Evolutionary conservation across 1,140 invertebrate genomes (phyloP).

Genomic region (Andricus grossulariae): DNA sequence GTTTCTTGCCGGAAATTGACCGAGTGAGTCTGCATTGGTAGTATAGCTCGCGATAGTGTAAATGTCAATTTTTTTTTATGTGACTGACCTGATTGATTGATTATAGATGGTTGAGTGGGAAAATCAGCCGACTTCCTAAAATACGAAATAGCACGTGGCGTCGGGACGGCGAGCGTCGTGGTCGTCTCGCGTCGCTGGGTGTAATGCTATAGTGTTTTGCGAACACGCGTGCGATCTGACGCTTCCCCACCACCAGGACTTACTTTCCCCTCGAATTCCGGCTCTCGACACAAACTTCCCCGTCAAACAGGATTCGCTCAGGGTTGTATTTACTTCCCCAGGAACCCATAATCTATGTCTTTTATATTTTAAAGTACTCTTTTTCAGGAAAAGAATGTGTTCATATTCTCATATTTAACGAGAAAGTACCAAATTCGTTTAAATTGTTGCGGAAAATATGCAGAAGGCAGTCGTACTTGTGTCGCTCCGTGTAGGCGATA

Average conservation of each 20-base stretch:
- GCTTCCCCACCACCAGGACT: conserved; percentile 34
- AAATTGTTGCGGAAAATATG: too few species aligned
- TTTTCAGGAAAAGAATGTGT: neutral
- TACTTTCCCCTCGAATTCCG: conserved; percentile 34
- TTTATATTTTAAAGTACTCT: neutral
- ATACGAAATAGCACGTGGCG: conserved; percentile 49
- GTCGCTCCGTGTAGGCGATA: too few species aligned
- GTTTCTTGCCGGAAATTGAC: neutral
- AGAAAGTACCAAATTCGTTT: too few species aligned
- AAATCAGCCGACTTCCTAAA: neutral
- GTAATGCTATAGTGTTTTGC: conserved; percentile 39
- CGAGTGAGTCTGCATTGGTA: neutral
- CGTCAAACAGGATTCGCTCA: conserved; percentile 22
- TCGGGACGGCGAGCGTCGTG: conserved; percentile 55
- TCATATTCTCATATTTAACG: too few species aligned
- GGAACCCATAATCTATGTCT: neutral
- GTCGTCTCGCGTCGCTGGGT: conserved; percentile 46
- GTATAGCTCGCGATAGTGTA: too few species aligned
- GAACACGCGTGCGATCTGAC: conserved; percentile 34
- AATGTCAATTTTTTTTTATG: neutral
- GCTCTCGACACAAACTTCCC: conserved; percentile 23
- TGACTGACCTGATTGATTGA: conserved; percentile 13
- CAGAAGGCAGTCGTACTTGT: too few species aligned
- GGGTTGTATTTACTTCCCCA: conserved; percentile 9
- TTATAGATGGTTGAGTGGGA: neutral